phyloP scores from a whole-genome alignment of 2,888 invertebrate genomes.

The Blastobasis lacticolella region DNA sequence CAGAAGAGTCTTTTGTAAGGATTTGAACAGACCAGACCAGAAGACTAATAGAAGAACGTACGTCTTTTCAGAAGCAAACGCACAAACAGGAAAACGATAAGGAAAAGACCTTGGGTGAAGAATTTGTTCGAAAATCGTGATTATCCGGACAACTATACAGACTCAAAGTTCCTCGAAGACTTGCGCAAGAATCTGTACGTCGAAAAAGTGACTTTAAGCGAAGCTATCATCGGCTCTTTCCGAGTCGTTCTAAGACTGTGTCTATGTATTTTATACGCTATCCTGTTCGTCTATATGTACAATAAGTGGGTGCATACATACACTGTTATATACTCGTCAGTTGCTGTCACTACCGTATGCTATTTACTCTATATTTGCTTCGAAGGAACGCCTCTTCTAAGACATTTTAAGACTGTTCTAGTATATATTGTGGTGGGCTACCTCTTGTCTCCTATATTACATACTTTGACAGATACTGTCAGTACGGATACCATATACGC shows the following conservation, averaged over 20 bases:
- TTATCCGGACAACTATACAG: constrained; percentile 94
- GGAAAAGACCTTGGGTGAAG: constrained; percentile 83
- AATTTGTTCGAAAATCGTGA: constrained; percentile 91
- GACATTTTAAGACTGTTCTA: constrained; percentile 84
- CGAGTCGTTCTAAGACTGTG: constrained; percentile 87
- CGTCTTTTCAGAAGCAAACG: constrained; percentile 43
- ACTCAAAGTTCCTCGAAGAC: constrained; percentile 88
- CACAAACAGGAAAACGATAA: constrained; percentile 27
- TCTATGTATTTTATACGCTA: constrained; percentile 81
- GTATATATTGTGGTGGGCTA: constrained; percentile 91
- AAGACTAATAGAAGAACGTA: constrained; percentile 9
- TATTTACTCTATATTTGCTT: constrained; percentile 75
- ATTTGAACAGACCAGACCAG: neutral
- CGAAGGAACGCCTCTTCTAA: constrained; percentile 39
- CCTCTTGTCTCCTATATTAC: constrained; percentile 91
- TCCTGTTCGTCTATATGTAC: constrained; percentile 82
- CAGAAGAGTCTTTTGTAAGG: neutral
- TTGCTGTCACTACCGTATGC: constrained; percentile 71
- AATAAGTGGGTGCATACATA: constrained; percentile 79
- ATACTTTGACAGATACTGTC: constrained; percentile 96
- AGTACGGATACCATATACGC: constrained; percentile 98
- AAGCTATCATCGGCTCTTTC: constrained; percentile 84
- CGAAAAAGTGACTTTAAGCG: constrained; percentile 79
- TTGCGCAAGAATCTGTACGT: constrained; percentile 88
- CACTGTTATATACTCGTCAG: constrained; percentile 74